These are phyloP conservation scores for Melanophora roralis DNA, from an alignment of 2,888 invertebrate species.

Conservation along the genomic window DNA sequence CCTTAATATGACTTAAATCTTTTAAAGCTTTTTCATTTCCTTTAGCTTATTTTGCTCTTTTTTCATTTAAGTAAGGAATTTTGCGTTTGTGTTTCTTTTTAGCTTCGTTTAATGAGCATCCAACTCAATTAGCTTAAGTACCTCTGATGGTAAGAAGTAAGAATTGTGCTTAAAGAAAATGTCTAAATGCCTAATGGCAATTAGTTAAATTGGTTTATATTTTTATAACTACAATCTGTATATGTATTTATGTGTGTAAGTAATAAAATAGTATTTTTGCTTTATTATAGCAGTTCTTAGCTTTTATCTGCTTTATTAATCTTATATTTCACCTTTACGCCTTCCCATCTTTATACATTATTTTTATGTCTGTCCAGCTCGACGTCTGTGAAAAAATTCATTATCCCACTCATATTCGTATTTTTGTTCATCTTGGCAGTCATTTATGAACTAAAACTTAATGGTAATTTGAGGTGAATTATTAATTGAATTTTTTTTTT, in stretches of 20 bases:
- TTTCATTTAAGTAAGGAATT: constrained; percentile 21
- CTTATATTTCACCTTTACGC: constrained; percentile 57
- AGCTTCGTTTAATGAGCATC: constrained; percentile 73
- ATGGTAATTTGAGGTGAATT: constrained; percentile 45
- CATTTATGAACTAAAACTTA: constrained; percentile 47
- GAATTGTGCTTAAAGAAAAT: constrained; percentile 20
- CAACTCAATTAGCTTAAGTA: constrained; percentile 73
- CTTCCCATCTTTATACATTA: neutral
- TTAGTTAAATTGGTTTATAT: constrained; percentile 77
- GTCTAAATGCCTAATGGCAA: constrained; percentile 75
- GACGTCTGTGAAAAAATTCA: constrained; percentile 14
- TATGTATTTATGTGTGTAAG: neutral
- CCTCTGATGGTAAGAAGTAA: constrained; percentile 45
- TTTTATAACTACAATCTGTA: too few species aligned
- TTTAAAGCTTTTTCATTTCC: constrained; percentile 25
- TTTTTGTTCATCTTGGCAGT: constrained; percentile 17
- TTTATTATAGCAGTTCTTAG: constrained; percentile 16
- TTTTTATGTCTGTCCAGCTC: neutral
- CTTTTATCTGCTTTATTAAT: constrained; percentile 41
- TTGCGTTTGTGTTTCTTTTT: constrained; percentile 48
- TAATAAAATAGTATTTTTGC: neutral
- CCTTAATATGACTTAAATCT: constrained; percentile 39
- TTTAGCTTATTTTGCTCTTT: constrained; percentile 18
- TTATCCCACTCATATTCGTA: constrained; percentile 49
- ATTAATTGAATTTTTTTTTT: constrained; percentile 53